These are phyloP conservation scores for Tetragonula carbonaria DNA, from an alignment of 2,888 invertebrate genomes.

Conservation along the genomic window DNA sequence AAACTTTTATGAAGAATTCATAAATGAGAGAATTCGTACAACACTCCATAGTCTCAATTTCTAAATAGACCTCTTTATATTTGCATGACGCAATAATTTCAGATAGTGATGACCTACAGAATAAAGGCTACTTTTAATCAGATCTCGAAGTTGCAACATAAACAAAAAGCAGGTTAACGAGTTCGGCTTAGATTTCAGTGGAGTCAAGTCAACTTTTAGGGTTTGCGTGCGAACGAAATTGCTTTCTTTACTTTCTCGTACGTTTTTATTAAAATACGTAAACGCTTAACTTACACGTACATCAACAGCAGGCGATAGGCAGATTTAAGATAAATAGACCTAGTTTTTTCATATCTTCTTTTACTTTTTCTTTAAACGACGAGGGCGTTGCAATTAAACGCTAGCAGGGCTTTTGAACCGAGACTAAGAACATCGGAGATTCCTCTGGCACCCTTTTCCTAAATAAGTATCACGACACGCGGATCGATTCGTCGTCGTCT, in stretches of 20 bases:
- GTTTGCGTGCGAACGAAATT: neutral
- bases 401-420: constrained; percentile 33
- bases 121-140: neutral
- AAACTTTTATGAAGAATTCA: neutral
- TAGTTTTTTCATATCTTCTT: constrained; percentile 30
- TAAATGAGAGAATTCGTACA: neutral
- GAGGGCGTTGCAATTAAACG: neutral
- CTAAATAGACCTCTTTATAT: neutral
- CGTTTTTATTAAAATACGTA: constrained; percentile 71
- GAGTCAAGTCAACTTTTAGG: constrained; percentile 10
- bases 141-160: neutral
- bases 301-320: constrained; percentile 46
- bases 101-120: neutral
- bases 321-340: constrained; percentile 70
- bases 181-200: neutral
- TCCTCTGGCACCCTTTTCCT: constrained; percentile 39
- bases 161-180: neutral
- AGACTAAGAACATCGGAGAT: constrained; percentile 16
- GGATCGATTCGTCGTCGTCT: constrained; percentile 54
- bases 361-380: constrained; percentile 12
- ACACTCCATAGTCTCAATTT: neutral
- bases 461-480: constrained; percentile 51
- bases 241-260: constrained; percentile 36
- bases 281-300: constrained; percentile 70
- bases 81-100: neutral